Base-by-base conservation (phyloP, 1,140 invertebrate species). In the Drosophila suzukii region DNA sequence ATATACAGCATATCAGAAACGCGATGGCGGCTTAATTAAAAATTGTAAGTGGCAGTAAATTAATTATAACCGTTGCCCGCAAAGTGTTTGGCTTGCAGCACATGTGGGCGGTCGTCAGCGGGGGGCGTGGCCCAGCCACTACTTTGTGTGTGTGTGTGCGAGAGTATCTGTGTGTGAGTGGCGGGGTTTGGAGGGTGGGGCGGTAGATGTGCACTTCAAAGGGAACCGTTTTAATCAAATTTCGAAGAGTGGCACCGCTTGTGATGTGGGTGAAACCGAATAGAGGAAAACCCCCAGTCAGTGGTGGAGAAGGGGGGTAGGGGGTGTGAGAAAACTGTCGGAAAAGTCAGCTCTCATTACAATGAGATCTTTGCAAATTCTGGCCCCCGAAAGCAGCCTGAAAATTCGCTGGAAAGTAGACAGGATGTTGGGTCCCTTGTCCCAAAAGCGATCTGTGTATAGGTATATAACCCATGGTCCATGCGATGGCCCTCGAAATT, bases 21-120 rank as follows among this genome's bases (percentile, higher is more conserved):
- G 53, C 53, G 59, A 56, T 39, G 60, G 72, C 60, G 73, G 83
- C 83, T 86, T 86, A 88, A 86, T 86, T 86, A 86, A 86, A 88
- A 86, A 86, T 88, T 88, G 82, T 86, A 88, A 82, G 82, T 86
- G 82, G 82, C 82, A 86, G 82, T 86, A 86, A 86, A 86, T 86
- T 86, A 86, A 86, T 86, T 86, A 86, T 86, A 86, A 86, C 71
- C 82, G 65, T 72, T 63, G 71, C 78, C 66, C 83, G 71, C 82
- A 86, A 86, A 86, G 82, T 86, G 82, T 86, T 86, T 88, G 83
- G 82, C 79, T 79, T 86, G 74, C 68, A 78, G 66, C 81, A 85
- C 49, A 86, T 86, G 82, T 81, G 82, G 68, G 62, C 46, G 38
- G 58, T 7, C 10, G 7, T 24, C 24, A n/a, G 4, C 20, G 5